phyloP scores from a whole-genome alignment of 2,113 vertebrate species.

The Sarotherodon lohbergeri region DNA sequence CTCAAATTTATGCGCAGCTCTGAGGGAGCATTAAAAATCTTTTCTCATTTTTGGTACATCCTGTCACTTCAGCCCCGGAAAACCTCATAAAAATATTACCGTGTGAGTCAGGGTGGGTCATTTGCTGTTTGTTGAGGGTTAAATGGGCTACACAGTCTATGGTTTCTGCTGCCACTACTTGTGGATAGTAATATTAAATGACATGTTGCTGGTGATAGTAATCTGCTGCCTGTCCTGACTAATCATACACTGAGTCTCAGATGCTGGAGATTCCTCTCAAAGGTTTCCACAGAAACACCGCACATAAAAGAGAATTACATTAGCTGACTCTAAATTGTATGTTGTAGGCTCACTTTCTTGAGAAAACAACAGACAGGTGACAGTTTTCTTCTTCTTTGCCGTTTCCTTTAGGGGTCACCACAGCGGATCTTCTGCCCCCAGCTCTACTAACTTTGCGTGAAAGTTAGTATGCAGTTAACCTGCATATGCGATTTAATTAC shows the following conservation, averaged over 20 bases:
- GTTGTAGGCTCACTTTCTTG: not conserved
- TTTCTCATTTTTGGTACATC: not conserved
- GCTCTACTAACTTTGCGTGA: not conserved
- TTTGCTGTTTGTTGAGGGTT: not conserved
- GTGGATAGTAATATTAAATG: not conserved
- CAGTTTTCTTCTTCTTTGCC: not conserved
- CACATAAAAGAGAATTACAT: not conserved
- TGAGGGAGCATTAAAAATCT: not conserved
- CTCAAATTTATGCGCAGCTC: constrained; percentile 15
- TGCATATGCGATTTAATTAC: not conserved
- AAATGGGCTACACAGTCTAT: not conserved
- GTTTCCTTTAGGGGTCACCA: not conserved
- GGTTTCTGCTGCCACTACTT: not conserved
- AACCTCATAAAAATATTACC: not conserved
- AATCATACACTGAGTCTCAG: not conserved
- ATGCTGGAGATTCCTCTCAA: not conserved
- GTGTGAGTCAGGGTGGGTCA: not conserved
- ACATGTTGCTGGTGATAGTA: not conserved
- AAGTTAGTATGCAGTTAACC: not conserved
- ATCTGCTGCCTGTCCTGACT: not conserved
- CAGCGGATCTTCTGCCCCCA: accelerated
- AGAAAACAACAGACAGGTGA: not conserved
- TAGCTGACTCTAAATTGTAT: not conserved
- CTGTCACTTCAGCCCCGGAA: not conserved
- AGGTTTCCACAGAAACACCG: not conserved